Evolutionary conservation across 2,797 vertebrate genomes (phyloP), one percentile per base, ranked within the genome.

Genomic region (Macrochelys suwanniensis): DNA sequence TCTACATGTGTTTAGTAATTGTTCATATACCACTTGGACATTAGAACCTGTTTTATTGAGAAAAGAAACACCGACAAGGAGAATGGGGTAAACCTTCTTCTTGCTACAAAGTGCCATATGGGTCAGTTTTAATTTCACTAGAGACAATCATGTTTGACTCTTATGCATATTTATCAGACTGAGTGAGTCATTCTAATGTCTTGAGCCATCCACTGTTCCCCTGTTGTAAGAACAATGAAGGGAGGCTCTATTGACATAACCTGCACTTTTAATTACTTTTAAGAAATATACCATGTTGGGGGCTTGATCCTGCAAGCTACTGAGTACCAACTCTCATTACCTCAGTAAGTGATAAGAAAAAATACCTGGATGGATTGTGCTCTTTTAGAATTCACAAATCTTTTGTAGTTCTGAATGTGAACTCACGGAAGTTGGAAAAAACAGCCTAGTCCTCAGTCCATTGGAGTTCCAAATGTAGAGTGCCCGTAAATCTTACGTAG

Each of bases 261-360:
- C 56, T 74, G 8, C 83, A 91, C 57, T 93, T 87, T 51, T 19
- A 86, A 91, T 54, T 80, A 59, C 88, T 92, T 92, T 37, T 53
- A 49, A 82, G 84, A 91, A 49, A 2, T 74, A 45, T 15, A 37
- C 59, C 6, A 33, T 61, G 31, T 71, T 23, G n/a, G 65, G 65
- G 68, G 5, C 71, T 23, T 45, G 71, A 45, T 76, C 11, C 12
- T 68, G 23, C 37, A 26, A 42, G 12, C 71, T 26, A 26, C 71
- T 76, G 23, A 25, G 37, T 23, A 76, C 21, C 68, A 74, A 74
- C 21, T 45, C 21, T 42, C 10, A 45, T 25, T 74, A 74, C 37
- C 23, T 74, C 37, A 42, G 5, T 71, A 23, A 71, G 9, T 21
- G 33, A 17, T 71, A 42, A 42, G 42, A 6, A 13, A 42, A 74